Evolutionary conservation across 1,140 invertebrate genomes (phyloP).

Genomic region (Sycobia sp.): DNA sequence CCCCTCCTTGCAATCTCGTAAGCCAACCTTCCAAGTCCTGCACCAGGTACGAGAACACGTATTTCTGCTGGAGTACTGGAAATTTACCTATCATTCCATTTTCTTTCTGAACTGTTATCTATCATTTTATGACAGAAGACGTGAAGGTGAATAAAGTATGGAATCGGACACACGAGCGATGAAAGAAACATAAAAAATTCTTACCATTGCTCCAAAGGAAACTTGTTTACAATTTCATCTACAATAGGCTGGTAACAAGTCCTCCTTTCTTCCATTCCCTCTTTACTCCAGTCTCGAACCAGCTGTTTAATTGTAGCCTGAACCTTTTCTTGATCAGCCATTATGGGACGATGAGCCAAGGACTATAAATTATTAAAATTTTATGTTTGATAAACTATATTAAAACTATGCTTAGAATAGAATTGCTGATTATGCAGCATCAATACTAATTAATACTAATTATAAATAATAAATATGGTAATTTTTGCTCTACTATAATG

Average conservation of each 20-base stretch:
- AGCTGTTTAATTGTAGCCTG: conserved; percentile 94
- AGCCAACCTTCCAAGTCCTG: conserved; percentile 89
- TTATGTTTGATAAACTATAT: conserved; percentile 6
- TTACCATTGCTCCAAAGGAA: conserved; percentile 67
- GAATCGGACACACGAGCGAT: conserved; percentile 24
- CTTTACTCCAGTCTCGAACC: conserved; percentile 91
- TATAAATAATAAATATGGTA: too few relatives aligned
- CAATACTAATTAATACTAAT: neutral
- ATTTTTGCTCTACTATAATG: too few relatives aligned
- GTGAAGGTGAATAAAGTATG: conserved; percentile 35
- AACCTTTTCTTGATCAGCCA: conserved; percentile 80
- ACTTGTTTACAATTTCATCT: conserved; percentile 78
- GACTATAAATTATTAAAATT: conserved; percentile 45
- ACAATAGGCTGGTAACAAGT: conserved; percentile 92
- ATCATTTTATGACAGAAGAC: conserved; percentile 35
- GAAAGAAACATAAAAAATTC: conserved; percentile 29
- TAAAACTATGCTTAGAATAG: neutral
- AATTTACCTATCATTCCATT: conserved; percentile 49
- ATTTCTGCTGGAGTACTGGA: conserved; percentile 61
- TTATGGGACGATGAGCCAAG: conserved; percentile 51
- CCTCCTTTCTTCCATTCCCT: conserved; percentile 80
- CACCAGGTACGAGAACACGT: conserved; percentile 90
- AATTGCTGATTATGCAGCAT: neutral
- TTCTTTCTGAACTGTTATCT: conserved; percentile 40
- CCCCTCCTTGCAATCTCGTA: conserved; percentile 91